Evolutionary conservation across 2,888 invertebrate genomes (phyloP).

Genomic region (Choristoneura rosaceana): DNA sequence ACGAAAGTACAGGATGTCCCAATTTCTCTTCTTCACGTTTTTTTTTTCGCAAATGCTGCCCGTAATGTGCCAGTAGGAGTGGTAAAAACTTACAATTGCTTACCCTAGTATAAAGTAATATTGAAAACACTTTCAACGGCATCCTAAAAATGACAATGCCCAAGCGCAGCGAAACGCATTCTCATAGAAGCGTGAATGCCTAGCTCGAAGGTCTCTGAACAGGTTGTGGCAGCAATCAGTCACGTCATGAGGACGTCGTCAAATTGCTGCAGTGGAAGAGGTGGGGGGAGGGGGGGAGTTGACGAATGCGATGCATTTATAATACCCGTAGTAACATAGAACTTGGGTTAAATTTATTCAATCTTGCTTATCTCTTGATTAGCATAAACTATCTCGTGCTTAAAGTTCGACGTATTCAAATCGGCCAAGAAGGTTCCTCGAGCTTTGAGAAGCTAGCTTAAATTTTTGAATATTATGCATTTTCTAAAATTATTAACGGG

Average conservation of each 20-base stretch:
- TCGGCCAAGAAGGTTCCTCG: constrained; percentile 36
- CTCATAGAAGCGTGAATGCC: constrained; percentile 45
- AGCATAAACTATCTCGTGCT: constrained; percentile 39
- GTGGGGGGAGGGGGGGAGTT: constrained; percentile 6
- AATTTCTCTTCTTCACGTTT: too few relatives aligned
- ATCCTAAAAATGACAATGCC: constrained; percentile 31
- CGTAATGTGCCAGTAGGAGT: too few relatives aligned
- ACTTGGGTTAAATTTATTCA: constrained; percentile 42
- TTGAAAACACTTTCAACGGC: constrained; percentile 17
- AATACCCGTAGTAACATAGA: constrained; percentile 44
- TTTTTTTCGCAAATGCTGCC: too few relatives aligned
- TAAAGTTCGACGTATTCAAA: constrained; percentile 35
- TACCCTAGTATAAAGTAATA: neutral
- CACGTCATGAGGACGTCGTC: constrained; percentile 44
- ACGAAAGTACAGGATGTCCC: too few relatives aligned
- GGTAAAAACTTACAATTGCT: too few relatives aligned
- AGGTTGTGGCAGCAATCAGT: constrained; percentile 44
- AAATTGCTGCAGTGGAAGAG: constrained; percentile 27
- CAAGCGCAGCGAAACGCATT: constrained; percentile 43
- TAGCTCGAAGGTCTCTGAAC: constrained; percentile 45
- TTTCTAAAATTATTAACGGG: neutral
- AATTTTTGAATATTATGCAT: constrained; percentile 18
- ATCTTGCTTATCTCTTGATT: constrained; percentile 40
- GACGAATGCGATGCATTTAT: constrained; percentile 44
- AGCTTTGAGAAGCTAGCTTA: constrained; percentile 27